These are phyloP conservation scores for Chloroceryle aenea DNA, from an alignment of 2,113 vertebrate species.

Conservation along the genomic window DNA sequence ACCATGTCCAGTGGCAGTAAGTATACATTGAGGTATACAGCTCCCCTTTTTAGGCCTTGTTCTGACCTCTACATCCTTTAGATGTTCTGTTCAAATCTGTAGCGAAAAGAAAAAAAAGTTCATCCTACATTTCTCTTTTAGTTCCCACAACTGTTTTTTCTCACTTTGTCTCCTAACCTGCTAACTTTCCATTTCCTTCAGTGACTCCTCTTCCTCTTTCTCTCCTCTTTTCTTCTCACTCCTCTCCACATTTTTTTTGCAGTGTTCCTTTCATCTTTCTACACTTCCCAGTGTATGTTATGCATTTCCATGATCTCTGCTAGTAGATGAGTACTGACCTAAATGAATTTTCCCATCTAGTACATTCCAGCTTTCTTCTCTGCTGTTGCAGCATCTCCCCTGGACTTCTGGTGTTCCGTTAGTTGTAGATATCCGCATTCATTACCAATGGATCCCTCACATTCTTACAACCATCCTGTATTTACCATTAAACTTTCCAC, in stretches of 20 bases:
- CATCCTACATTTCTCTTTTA: not conserved
- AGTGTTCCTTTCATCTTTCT: not conserved
- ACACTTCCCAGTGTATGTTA: not conserved
- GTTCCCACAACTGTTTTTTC: not conserved
- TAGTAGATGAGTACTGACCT: not conserved
- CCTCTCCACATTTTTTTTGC: not conserved
- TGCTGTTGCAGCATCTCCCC: not conserved
- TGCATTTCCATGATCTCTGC: not conserved
- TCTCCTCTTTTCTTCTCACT: not conserved
- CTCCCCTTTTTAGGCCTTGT: not conserved
- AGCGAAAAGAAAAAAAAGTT: not conserved
- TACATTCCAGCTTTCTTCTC: not conserved
- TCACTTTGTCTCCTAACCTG: not conserved
- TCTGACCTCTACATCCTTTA: not conserved
- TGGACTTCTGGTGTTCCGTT: not conserved
- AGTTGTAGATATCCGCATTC: not conserved
- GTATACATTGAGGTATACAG: not conserved
- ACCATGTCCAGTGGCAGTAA: not conserved
- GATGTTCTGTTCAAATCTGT: not conserved
- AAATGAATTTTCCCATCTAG: not conserved
- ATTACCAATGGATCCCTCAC: not conserved
- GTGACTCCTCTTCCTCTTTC: not conserved
- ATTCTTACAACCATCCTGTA: not conserved
- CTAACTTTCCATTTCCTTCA: not conserved
- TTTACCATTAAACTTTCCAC: not conserved